Evolutionary conservation across 2,113 vertebrate species (phyloP), one percentile per base, ranked within the genome.

Genomic region (Epinephelus fuscoguttatus): DNA sequence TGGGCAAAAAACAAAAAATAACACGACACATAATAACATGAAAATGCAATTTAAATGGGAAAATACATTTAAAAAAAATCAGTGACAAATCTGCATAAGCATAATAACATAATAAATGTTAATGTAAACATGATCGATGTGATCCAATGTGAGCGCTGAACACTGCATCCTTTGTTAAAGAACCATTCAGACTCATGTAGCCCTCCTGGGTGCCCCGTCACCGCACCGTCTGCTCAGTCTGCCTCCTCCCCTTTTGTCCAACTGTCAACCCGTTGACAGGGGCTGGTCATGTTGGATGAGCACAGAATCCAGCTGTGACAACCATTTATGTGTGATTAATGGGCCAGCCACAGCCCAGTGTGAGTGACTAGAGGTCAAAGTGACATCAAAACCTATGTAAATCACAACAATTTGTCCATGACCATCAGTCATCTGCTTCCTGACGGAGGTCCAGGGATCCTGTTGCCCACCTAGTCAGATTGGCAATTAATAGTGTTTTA

Each of bases 311-410:
- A 78, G 53, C 66, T 80, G 59, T 86, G 80, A 88, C 89, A 90
- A 77, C 75, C 89, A 78, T 86, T 91, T 80, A 80, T 72, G 72
- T 75, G 57, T 87, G 90, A 92, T 92, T 88, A 88, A 93, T 93
- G 84, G 68, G 50, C 18, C 56, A 73, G 80, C 60, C 50, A 30
- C 42, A 63, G 33, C 64, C 27, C 17, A 23, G 69, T 73, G 64
- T 75, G 79, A 52, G 57, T 3, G 2, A 70, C 61, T 67, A 61
- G 70, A 72, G 84, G 70, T 75, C 69, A 72, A 71, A 80, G 64
- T 76, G 71, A 80, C 69, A 71, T 86, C 59, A 84, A 27, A 72
- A 73, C 76, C 68, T 23, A 74, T 23, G 71, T 75, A 88, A 91
- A 90, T 90, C 86, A 84, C 33, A 70, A 53, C 45, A 27, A 18